Base-by-base conservation (phyloP, 2,113 vertebrate species). In the Chionomys nivalis region DNA sequence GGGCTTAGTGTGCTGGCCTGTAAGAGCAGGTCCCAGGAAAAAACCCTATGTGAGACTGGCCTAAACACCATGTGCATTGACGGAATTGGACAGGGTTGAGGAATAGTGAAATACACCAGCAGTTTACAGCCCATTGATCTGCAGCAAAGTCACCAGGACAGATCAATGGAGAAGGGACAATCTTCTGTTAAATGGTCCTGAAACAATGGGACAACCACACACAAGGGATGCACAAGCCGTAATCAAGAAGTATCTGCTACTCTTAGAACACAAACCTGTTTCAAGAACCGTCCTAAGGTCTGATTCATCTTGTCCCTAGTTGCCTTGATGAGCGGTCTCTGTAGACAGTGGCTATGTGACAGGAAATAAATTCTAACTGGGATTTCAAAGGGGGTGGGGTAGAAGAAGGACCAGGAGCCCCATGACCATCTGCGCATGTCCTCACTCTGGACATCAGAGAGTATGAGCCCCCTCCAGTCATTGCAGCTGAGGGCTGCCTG, bases 181-280 rank as follows among this genome's bases (percentile, higher is more conserved):
- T 65, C 73, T 93, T 94, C 77, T 75, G 72, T 72, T n/a, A 95
- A 87, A 89, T 31, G 52, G 26, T 21, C 4, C 78, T 78, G 63
- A 90, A 96, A 87, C 9, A 19, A 61, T 65, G 7, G 61, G 66
- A 76, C 66, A 75, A 6, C 6, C 76, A n/a, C 36, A 70, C 16
- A n/a, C 36, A 49, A 33, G 65, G 7, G 2, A 17, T 2, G 28
- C 42, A 31, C 61, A 33, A 10, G 39, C 82, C 0, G 0, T 5
- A 17, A 21, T 66, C 16, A 44, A 65, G 39, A 44, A 66, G 49
- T 73, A 72, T 17, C 55, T 58, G 49, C 52, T 87, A 3, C 12
- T 87, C 23, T 72, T 73, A 42, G 42, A 28, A 21, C 26, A 42
- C 14, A 10, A 81, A 76, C 49, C 3, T 5, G 7, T 63, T 65